Evolutionary conservation across 2,113 vertebrate genomes (phyloP).

Genomic region (Pithys albifrons): DNA sequence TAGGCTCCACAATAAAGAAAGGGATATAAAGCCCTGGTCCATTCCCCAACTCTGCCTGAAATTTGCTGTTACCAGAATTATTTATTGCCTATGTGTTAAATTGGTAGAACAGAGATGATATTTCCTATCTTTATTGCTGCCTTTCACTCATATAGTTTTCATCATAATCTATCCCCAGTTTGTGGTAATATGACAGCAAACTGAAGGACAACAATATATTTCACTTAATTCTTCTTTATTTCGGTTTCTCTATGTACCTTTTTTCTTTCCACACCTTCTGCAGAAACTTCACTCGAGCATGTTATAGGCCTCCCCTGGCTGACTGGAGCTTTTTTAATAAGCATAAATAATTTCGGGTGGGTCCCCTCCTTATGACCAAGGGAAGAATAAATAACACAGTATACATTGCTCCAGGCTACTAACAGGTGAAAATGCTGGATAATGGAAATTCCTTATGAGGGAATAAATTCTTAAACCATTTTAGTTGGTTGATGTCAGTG

Average conservation of each 20-base stretch:
- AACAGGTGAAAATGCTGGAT: not conserved
- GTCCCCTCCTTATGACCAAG: not conserved
- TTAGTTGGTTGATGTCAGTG: not conserved
- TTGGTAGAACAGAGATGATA: not conserved
- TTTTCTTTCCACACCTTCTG: not conserved
- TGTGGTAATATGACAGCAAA: not conserved
- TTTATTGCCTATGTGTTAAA: not conserved
- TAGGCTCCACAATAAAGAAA: not conserved
- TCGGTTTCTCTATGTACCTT: not conserved
- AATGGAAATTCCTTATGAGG: not conserved
- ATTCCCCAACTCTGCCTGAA: not conserved
- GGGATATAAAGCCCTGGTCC: not conserved
- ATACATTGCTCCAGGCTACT: not conserved
- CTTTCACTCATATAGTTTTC: not conserved
- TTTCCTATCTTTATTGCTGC: not conserved
- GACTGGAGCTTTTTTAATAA: not conserved
- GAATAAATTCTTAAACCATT: constrained; percentile 3
- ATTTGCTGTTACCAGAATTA: not conserved
- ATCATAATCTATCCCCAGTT: not conserved
- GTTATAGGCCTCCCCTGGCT: not conserved
- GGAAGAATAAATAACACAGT: not conserved
- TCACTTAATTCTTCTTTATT: not conserved
- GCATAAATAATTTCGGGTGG: not conserved
- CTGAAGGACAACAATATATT: not conserved
- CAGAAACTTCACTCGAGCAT: not conserved